These are phyloP conservation scores for Meiosimyza decipiens DNA, from an alignment of 2,888 invertebrate species.

Conservation along the genomic window DNA sequence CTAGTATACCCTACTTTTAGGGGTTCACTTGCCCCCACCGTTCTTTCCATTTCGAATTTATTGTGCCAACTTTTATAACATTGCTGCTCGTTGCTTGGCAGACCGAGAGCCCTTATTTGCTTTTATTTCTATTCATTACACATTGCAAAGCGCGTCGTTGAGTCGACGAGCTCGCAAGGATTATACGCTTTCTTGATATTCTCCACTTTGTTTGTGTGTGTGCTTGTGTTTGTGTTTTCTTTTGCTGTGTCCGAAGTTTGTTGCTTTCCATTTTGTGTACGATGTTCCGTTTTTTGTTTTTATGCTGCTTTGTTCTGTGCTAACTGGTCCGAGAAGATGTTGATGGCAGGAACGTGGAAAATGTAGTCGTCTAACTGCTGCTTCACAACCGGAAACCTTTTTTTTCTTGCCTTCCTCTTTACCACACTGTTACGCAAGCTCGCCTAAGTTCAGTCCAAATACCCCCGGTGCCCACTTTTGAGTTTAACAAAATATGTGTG, in stretches of 20 bases:
- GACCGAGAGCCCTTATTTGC: background rate
- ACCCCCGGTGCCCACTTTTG: background rate
- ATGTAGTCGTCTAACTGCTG: slow-evolving; percentile 38
- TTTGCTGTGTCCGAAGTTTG: slow-evolving; percentile 30
- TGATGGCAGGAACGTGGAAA: slow-evolving; percentile 30
- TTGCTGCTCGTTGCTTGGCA: background rate
- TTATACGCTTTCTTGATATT: slow-evolving; percentile 41
- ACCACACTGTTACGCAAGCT: background rate
- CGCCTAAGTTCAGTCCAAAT: background rate
- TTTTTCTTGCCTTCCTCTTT: slow-evolving; percentile 8
- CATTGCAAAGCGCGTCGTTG: slow-evolving; percentile 28
- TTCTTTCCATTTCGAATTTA: background rate
- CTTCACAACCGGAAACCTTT: slow-evolving; percentile 57
- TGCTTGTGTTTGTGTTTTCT: slow-evolving; percentile 55
- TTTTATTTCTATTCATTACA: slow-evolving; percentile 36
- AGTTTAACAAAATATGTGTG: slow-evolving; percentile 26
- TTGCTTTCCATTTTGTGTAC: slow-evolving; percentile 29
- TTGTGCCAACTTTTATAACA: slow-evolving; percentile 14
- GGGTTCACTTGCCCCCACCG: too few relatives aligned
- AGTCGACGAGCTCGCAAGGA: slow-evolving; percentile 20
- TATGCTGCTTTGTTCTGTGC: slow-evolving; percentile 40
- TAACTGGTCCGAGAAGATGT: slow-evolving; percentile 36
- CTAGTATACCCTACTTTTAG: too few relatives aligned
- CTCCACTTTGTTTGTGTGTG: slow-evolving; percentile 48
- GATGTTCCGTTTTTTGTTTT: slow-evolving; percentile 29